Evolutionary conservation across 2,113 vertebrate genomes (phyloP), one percentile per base, ranked within the genome.

Genomic region (Synchiropus splendidus): DNA sequence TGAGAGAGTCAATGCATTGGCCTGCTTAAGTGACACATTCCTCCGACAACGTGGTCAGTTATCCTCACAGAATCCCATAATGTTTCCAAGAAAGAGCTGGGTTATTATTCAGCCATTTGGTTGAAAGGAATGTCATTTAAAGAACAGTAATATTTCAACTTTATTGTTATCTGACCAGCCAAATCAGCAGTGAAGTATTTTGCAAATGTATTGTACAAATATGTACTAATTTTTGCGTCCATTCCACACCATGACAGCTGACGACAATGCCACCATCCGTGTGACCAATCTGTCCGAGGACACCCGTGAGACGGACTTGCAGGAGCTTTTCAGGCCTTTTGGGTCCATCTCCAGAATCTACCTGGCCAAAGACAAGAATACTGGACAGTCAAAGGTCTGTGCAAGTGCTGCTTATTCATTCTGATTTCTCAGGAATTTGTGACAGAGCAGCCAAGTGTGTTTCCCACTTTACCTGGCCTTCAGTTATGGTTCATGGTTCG

Each of bases 281-380:
- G 94, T 98, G 54, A 98, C 94, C 67, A 97, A 97, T 77, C 80
- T 98, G 48, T 98, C 94, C 0, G 94, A 98, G 84, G 94, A 98
- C 80, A 98, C 94, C 0, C 88, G 94, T 0, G 94, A 98, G 80
- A 97, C 94, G 0, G 94, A 98, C 58, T 73, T 98, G 45, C 94
- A 98, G 82, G 94, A 98, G 76, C 92, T 98, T 1, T 98, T 98
- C 82, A 86, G 94, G 14, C 94, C 94, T 1, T 98, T 98, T 1
- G 94, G 94, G 33, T 94, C 94, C 62, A 98, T 98, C 66, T 97
- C 94, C 0, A 87, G 94, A 47, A 98, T 98, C 57, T 98, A 98
- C 46, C 61, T 98, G 74, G 94, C 94, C 27, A 98, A 98, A 79
- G 94, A 98, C 75, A 98, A 98, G 79, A 92, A 92, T 64, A 98